Percentiles rank a stretch among this genome's conserved stretches.
These are phyloP conservation scores for Bradypodion ventrale DNA, from an alignment of 2,797 vertebrate genomes.

Conservation along the genomic window DNA sequence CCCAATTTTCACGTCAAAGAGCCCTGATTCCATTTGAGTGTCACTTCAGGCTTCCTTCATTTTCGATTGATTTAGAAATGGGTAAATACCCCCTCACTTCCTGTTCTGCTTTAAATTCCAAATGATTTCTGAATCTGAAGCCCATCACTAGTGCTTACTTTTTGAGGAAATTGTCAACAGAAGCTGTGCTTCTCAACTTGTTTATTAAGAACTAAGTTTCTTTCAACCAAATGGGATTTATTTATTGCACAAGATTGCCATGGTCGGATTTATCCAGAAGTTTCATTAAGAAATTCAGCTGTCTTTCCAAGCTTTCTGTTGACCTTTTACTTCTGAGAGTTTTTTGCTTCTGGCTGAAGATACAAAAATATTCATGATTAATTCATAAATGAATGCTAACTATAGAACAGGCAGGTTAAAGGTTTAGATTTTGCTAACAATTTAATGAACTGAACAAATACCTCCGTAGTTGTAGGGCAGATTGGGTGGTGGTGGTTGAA, in stretches of 20 bases:
- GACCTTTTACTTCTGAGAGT: not conserved
- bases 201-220: not conserved
- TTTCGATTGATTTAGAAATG: too few relatives aligned
- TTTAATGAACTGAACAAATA: slow-evolving; percentile 47
- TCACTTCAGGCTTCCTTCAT: too few relatives aligned
- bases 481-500: not conserved
- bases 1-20: too few relatives aligned
- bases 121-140: too few relatives aligned
- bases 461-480: not conserved
- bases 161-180: not conserved
- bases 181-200: not conserved
- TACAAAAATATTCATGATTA: slow-evolving; percentile 38
- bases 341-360: not conserved
- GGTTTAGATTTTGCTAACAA: slow-evolving; percentile 43
- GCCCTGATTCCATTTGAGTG: too few relatives aligned
- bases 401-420: slow-evolving; percentile 51
- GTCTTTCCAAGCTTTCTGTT: not conserved
- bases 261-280: not conserved
- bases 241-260: not conserved
- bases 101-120: too few relatives aligned
- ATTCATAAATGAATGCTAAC: slow-evolving; percentile 40
- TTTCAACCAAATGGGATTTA: not conserved
- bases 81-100: too few relatives aligned
- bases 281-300: not conserved
- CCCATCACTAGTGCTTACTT: not conserved